A percentile compares a stretch with the other conserved stretches of the same genome.
Evolutionary conservation across 2,888 invertebrate genomes (phyloP).

Genomic region (Lochmaea crataegi): DNA sequence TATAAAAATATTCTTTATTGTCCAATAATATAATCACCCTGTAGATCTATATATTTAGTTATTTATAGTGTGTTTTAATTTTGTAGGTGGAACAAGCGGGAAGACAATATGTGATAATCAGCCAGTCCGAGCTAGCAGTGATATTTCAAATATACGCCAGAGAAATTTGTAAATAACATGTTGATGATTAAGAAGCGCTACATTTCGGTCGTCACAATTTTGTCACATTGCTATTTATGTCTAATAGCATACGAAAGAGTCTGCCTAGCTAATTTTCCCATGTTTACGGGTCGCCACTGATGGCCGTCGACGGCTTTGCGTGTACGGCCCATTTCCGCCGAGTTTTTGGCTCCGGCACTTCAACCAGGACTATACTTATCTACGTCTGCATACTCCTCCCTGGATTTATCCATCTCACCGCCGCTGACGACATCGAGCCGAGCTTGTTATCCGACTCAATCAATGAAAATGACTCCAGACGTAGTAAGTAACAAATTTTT

Average conservation of each 20-base stretch:
- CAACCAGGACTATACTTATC: slow-evolving; percentile 46
- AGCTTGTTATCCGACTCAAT: slow-evolving; percentile 19
- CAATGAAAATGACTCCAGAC: slow-evolving; percentile 34
- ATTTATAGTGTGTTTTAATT: slow-evolving; percentile 32
- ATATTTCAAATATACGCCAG: slow-evolving; percentile 25
- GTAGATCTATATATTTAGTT: slow-evolving; percentile 8
- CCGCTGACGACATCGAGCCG: slow-evolving; percentile 24
- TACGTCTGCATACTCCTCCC: slow-evolving; percentile 45
- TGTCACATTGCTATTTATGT: slow-evolving; percentile 32
- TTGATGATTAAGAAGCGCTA: slow-evolving; percentile 33
- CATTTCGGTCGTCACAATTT: slow-evolving; percentile 27
- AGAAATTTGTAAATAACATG: slow-evolving; percentile 39
- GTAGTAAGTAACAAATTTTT: slow-evolving; percentile 35
- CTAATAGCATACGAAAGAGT: slow-evolving; percentile 33
- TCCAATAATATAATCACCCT: not conserved
- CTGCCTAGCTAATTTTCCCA: slow-evolving; percentile 37
- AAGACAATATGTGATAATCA: slow-evolving; percentile 39
- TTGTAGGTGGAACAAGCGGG: slow-evolving; percentile 32
- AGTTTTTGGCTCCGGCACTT: slow-evolving; percentile 45
- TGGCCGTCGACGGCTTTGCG: slow-evolving; percentile 56
- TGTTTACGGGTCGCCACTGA: slow-evolving; percentile 53
- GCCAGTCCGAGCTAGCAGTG: slow-evolving; percentile 8
- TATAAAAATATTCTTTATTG: not conserved
- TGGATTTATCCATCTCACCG: slow-evolving; percentile 32
- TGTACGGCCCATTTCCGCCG: slow-evolving; percentile 56